Evolutionary conservation across 2,888 invertebrate species (phyloP), one percentile per base, ranked within the genome.

Genomic region (Meganola albula): DNA sequence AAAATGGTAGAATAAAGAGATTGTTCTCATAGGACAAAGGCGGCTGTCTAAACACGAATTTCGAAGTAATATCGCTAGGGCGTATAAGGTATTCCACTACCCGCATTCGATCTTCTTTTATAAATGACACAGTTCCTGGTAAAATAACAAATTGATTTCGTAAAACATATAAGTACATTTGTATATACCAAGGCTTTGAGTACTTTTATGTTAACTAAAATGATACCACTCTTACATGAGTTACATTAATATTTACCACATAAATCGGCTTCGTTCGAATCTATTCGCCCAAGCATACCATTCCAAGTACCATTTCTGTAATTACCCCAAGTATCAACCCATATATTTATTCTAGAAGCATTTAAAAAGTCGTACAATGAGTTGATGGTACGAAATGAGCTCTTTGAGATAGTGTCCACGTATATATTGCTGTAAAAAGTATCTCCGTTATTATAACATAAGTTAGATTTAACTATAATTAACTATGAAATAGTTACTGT

Each of bases 1-100:
- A 79, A 54, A 92, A 92, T 0, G 92, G 90, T 20, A 91, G 63
- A 1, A 87, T 67, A 54, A 89, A 92, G 35, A 92, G 80, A 58
- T 92, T 92, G 40, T 87, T 86, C 4, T 91, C 87, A 35, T 88
- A 88, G 0, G 92, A 91, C 4, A 92, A 67, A 2, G 90, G 87
- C 1, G 92, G 92, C 35, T 89, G 87, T 4, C 89, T 86, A 59
- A 92, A 91, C 26, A 92, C 74, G 48, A 92, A 90, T 36, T 68
- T 78, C 1, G 84, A 54, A 2, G 57, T 58, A 0, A 77, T 58
- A 6, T 68, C 63, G 1, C 74, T 64, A 0, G 88, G 84, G 32
- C 73, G 64, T 1, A 77, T 69, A 12, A 89, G 48, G 50, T 77
- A 89, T 13, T 88, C 85, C 5, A 88, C 42, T 1, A 83, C 40